Percentiles rank a stretch among this genome's conserved stretches.
Conservation (phyloP, 64 coral and sea anemone species). For the Porites lutea region DNA sequence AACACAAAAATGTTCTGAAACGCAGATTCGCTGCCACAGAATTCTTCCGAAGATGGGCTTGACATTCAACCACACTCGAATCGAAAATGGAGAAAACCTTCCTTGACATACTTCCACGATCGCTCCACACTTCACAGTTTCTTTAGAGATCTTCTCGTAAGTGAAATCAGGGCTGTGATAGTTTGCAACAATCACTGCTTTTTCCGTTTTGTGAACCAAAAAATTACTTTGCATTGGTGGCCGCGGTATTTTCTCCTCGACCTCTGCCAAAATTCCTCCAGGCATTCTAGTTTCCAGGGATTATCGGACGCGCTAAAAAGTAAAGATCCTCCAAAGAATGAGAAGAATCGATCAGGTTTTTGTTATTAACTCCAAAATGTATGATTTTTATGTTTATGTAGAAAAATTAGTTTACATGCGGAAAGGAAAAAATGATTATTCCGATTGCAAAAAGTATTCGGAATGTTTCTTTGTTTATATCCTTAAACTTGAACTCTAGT, state of each 20-base stretch:
- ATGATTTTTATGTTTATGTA: not conserved
- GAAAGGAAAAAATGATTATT: not conserved
- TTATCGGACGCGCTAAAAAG: not conserved
- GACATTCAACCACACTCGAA: constrained; percentile 39
- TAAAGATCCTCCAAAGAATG: not conserved
- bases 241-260: not conserved
- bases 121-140: constrained; percentile 25
- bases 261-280: not conserved
- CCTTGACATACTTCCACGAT: not conserved
- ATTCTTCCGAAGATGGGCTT: constrained; percentile 74
- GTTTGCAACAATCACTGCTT: constrained; percentile 36
- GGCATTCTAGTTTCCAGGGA: not conserved
- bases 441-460: not conserved
- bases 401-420: not conserved
- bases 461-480: not conserved
- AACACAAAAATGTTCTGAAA: constrained; percentile 46
- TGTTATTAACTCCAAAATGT: not conserved
- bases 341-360: not conserved
- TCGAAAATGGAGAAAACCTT: not conserved
- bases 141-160: constrained; percentile 8
- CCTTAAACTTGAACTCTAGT: no score
- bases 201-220: not conserved
- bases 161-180: constrained; percentile 46
- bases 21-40: constrained; percentile 62
- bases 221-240: constrained; percentile 51